Evolutionary conservation across 2,797 vertebrate genomes (phyloP).

Genomic region (Eleutherodactylus coqui): DNA sequence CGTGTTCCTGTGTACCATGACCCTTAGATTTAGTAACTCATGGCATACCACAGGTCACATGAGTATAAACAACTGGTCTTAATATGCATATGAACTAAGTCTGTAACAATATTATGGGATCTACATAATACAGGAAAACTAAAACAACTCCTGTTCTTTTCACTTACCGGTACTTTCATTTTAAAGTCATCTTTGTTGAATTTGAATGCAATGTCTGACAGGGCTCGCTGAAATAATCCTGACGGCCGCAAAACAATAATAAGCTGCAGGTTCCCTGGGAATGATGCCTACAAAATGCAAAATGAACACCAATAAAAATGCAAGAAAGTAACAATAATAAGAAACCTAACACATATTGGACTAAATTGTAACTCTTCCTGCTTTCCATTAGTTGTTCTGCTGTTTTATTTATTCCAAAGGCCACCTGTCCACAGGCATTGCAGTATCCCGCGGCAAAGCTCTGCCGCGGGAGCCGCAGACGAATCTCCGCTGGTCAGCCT

Average conservation of each 20-base stretch:
- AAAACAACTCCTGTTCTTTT: background rate
- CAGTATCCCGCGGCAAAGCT: too few relatives aligned
- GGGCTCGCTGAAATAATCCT: constrained; percentile 86
- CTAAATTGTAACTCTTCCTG: too few relatives aligned
- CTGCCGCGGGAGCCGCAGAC: too few relatives aligned
- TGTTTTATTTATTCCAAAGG: too few relatives aligned
- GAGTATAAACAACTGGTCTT: background rate
- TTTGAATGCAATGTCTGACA: constrained; percentile 92
- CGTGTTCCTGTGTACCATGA: too few relatives aligned
- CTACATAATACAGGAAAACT: background rate
- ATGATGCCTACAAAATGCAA: constrained; percentile 83
- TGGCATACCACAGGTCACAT: background rate
- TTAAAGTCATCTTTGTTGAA: constrained; percentile 97
- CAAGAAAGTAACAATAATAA: background rate
- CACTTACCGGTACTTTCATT: constrained; percentile 96
- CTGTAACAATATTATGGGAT: background rate
- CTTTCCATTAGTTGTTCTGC: too few relatives aligned
- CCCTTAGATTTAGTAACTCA: background rate
- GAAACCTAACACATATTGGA: background rate
- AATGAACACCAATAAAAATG: background rate
- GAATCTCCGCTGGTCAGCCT: too few relatives aligned
- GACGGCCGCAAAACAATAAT: constrained; percentile 93
- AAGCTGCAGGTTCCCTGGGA: constrained; percentile 95
- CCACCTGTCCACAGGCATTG: too few relatives aligned
- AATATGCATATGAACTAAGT: too few relatives aligned